Evolutionary conservation across 2,888 invertebrate genomes (phyloP).

Genomic region (Campaea margaritaria): DNA sequence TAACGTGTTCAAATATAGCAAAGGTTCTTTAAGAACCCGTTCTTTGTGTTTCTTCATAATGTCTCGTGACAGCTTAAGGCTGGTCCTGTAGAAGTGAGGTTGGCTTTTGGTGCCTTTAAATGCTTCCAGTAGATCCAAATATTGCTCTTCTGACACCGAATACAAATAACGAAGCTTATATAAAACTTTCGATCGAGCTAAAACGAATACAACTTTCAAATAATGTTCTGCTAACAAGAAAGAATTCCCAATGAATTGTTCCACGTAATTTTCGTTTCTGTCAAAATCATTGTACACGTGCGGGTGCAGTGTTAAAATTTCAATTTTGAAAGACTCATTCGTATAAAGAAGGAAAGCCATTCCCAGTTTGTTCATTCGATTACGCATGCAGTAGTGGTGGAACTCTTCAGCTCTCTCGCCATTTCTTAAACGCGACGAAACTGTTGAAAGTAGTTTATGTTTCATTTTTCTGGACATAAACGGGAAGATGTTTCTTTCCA

Average conservation of each 20-base stretch:
- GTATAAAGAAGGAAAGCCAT: constrained; percentile 60
- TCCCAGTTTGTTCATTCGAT: constrained; percentile 50
- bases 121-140: constrained; percentile 53
- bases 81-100: neutral
- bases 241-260: constrained; percentile 51
- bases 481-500: constrained; percentile 63
- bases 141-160: constrained; percentile 49
- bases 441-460: constrained; percentile 57
- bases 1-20: constrained; percentile 53
- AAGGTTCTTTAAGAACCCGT: constrained; percentile 52
- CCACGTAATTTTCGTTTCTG: constrained; percentile 27
- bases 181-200: constrained; percentile 8
- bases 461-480: constrained; percentile 67
- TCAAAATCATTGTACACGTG: constrained; percentile 15
- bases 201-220: neutral
- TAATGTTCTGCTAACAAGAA: constrained; percentile 37
- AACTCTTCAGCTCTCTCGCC: constrained; percentile 53
- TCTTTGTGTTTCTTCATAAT: constrained; percentile 60
- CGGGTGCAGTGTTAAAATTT: constrained; percentile 38
- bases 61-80: constrained; percentile 44
- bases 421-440: constrained; percentile 52
- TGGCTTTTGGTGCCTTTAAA: neutral
- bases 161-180: constrained; percentile 33
- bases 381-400: constrained; percentile 56
- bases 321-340: constrained; percentile 58